A percentile compares a stretch with the other conserved stretches of the same genome.
Conservation (phyloP, 2,797 vertebrate genomes). For the Meriones psammophilus region DNA sequence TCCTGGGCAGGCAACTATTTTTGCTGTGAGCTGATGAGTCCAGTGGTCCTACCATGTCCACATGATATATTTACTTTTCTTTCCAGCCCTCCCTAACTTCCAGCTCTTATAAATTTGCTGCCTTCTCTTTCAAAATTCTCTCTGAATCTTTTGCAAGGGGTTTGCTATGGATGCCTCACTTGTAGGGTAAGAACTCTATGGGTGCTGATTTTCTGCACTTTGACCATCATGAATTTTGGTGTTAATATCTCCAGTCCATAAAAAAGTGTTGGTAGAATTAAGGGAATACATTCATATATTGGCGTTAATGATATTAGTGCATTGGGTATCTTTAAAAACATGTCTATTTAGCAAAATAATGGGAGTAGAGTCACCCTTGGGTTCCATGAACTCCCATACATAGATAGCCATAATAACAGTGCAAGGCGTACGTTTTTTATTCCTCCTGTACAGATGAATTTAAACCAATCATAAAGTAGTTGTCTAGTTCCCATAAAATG, state of each 20-base stretch:
- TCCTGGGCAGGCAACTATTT: neutral
- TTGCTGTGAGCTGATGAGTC: neutral
- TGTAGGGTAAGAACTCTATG: too few relatives aligned
- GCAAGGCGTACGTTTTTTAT: neutral
- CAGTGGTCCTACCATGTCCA: neutral
- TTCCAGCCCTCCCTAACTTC: neutral
- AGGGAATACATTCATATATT: neutral
- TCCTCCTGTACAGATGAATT: neutral
- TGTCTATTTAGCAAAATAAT: neutral
- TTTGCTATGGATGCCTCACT: neutral
- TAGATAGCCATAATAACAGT: neutral
- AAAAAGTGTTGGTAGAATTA: accelerated
- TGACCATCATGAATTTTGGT: neutral
- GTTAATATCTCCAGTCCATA: neutral
- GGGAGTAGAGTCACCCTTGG: neutral
- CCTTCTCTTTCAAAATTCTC: neutral
- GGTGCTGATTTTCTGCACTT: neutral
- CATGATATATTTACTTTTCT: neutral
- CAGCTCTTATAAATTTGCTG: neutral
- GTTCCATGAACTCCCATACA: neutral
- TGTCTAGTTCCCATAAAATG: too few relatives aligned
- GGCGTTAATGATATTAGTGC: neutral
- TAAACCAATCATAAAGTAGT: neutral
- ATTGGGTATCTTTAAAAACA: neutral
- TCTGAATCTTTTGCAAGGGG: neutral